Evolutionary conservation across 2,113 vertebrate genomes (phyloP), one percentile per base, ranked within the genome.

Genomic region (Coreoperca whiteheadi): DNA sequence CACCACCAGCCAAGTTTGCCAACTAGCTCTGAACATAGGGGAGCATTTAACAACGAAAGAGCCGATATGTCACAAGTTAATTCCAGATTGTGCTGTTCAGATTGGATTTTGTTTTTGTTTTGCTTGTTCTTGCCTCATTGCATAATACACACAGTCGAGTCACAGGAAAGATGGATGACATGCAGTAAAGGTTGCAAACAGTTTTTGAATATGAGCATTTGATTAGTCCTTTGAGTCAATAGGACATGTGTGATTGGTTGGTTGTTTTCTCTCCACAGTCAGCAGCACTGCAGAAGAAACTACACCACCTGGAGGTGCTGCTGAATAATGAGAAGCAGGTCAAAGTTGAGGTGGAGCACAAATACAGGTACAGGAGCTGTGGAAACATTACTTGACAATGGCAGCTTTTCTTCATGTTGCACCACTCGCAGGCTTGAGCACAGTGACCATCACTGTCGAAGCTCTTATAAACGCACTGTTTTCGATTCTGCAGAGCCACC

Each of bases 261-360:
- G 1, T 32, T 51, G 18, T 51, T 59, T 43, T 41, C 39, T 61
- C 39, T 75, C 8, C n/a, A 59, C 84, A 95, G 94, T 96, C 94
- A 34, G 88, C 82, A 81, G 95, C 97, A 48, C 96, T 98, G 85
- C 97, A 98, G 94, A 98, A 98, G 94, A 98, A 97, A 88, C 48
- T 99, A 28, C 96, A 89, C 82, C 94, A 94, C 50, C 89, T 99
- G 74, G 97, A 99, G 94, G 96, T 97, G 81, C 96, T 97, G 85
- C 95, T 99, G 67, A 97, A 93, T 77, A 97, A 93, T 41, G 97
- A 99, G 91, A 94, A 97, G 70, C 98, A 98, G 94, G 94, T 95
- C 93, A 98, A 96, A 95, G 97, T 98, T 46, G 98, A 99, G 30
- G 73, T 98, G 15, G 98, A 99, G 80, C 96, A 98, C 89, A 99